phyloP scores from a whole-genome alignment of 2,797 vertebrate species.

The Lepilemur ruficaudatus region DNA sequence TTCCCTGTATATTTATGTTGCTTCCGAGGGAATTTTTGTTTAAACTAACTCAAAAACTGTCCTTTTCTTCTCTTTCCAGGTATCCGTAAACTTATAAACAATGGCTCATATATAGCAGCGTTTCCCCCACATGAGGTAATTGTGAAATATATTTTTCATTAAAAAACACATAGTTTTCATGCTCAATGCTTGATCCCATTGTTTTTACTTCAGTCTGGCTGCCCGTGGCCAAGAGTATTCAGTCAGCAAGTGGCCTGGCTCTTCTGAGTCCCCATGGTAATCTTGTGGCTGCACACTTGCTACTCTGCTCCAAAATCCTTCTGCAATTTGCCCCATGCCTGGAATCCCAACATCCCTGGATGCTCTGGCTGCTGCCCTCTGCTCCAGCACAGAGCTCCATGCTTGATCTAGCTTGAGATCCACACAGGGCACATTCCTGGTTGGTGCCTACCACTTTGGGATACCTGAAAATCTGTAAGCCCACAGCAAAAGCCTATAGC shows the following conservation, averaged over 20 bases:
- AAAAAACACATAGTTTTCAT: neutral
- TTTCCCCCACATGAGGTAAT: slow-evolving; percentile 98
- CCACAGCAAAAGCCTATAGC: neutral
- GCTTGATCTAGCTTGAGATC: neutral
- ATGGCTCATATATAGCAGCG: slow-evolving; percentile 96
- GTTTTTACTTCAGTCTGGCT: neutral
- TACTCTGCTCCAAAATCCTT: neutral
- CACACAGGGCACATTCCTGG: neutral
- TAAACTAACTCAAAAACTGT: neutral
- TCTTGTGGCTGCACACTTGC: neutral
- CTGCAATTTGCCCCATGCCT: rapidly evolving
- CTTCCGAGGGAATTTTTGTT: neutral
- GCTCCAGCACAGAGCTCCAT: neutral
- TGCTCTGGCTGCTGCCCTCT: neutral
- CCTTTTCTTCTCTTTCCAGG: slow-evolving; percentile 84
- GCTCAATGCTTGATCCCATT: neutral
- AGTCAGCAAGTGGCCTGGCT: neutral
- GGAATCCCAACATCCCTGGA: neutral
- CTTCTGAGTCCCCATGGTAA: neutral
- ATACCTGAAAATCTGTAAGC: neutral
- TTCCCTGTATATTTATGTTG: neutral
- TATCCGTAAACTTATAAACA: slow-evolving; percentile 95
- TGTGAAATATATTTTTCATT: neutral
- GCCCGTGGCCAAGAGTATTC: neutral
- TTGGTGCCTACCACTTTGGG: neutral